A percentile compares a stretch with the other conserved stretches of the same genome.
phyloP scores from a whole-genome alignment of 2,797 vertebrate species.

The Allobates femoralis region DNA sequence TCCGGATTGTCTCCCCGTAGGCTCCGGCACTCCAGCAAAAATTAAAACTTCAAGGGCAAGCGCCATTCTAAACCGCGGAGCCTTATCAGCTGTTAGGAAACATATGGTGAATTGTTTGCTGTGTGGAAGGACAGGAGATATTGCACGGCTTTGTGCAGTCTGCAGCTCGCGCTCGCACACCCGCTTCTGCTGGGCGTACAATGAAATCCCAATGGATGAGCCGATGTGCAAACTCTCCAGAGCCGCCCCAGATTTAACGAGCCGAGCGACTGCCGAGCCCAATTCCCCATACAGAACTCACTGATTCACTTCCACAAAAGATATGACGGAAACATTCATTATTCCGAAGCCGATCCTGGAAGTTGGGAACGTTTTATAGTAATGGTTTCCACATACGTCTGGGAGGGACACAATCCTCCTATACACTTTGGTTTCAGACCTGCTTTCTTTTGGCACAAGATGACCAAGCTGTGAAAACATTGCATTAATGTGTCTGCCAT shows the following conservation, averaged over 20 bases:
- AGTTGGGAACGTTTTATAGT: neutral
- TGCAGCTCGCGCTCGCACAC: neutral
- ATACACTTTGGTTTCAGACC: neutral
- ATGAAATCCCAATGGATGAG: neutral
- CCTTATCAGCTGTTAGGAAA: conserved; percentile 39
- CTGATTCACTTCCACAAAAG: neutral
- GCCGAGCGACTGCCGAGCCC: neutral
- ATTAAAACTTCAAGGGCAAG: conserved; percentile 54
- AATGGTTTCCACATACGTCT: neutral
- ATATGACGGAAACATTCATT: neutral
- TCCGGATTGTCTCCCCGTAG: neutral
- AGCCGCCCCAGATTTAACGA: neutral
- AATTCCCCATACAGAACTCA: neutral
- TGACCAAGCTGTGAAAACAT: too few relatives aligned
- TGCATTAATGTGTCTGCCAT: too few relatives aligned
- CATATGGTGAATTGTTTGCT: conserved; percentile 48
- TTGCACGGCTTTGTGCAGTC: conserved; percentile 10
- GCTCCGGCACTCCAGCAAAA: conserved; percentile 41
- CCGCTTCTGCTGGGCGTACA: neutral
- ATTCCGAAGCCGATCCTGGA: neutral
- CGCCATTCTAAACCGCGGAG: conserved; percentile 13
- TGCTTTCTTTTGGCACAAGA: neutral
- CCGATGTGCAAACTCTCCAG: neutral
- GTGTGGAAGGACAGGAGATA: conserved; percentile 14
- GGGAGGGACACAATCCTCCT: too few relatives aligned